phyloP scores from a whole-genome alignment of 2,113 vertebrate species.

The Ciconia boyciana region DNA sequence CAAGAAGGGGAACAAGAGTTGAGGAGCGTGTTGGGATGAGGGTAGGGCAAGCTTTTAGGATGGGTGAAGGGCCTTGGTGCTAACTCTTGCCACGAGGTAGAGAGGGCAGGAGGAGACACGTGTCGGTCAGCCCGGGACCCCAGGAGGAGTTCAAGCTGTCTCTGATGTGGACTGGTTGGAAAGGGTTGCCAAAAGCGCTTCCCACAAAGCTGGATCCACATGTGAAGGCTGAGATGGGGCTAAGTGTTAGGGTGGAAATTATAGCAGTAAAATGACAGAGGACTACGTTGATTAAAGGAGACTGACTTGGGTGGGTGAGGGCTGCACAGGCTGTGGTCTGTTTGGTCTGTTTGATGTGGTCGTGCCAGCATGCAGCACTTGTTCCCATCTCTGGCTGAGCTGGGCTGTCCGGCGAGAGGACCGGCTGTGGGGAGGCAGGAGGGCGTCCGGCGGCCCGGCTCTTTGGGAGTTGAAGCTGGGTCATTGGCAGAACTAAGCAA shows the following conservation, averaged over 20 bases:
- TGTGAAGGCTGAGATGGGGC: not conserved
- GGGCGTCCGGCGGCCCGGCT: not conserved
- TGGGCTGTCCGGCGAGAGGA: not conserved
- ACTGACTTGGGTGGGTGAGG: not conserved
- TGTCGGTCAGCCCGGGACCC: not conserved
- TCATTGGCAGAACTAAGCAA: not conserved
- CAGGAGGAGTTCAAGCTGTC: not conserved
- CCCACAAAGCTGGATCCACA: not conserved
- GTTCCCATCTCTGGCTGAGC: not conserved
- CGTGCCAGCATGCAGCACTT: not conserved
- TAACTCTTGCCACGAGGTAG: not conserved
- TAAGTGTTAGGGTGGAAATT: not conserved
- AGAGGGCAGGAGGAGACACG: not conserved
- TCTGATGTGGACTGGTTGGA: not conserved
- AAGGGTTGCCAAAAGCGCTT: not conserved
- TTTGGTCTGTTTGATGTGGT: not conserved
- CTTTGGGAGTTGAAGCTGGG: not conserved
- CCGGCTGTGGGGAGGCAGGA: not conserved
- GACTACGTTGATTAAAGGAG: not conserved
- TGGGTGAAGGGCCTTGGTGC: not conserved
- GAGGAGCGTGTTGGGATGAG: not conserved
- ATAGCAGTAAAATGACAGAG: not conserved
- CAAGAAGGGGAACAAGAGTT: not conserved
- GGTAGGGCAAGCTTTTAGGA: not conserved
- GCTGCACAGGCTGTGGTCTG: not conserved